These are phyloP conservation scores for Chitala chitala DNA, from an alignment of 2,113 vertebrate genomes.

Conservation along the genomic window DNA sequence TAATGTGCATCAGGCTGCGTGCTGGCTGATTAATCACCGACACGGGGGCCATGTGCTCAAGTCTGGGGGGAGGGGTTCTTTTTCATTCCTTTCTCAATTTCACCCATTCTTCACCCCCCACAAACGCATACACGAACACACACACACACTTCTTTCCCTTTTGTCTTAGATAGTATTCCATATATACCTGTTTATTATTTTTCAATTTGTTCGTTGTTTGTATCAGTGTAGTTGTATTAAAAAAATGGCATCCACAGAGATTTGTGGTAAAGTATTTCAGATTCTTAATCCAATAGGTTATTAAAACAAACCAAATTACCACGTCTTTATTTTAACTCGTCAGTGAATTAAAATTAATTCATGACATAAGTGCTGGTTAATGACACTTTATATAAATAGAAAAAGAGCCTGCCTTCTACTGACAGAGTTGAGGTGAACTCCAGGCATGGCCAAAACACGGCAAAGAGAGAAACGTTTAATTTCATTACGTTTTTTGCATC, in stretches of 20 bases:
- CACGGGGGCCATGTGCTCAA: slow-evolving; percentile 70
- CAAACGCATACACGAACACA: slow-evolving; percentile 14
- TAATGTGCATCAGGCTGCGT: slow-evolving; percentile 93
- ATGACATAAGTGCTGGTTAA: slow-evolving; percentile 1
- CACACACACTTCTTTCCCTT: slow-evolving; percentile 33
- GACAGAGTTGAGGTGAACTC: background rate
- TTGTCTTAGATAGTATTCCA: background rate
- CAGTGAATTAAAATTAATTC: slow-evolving; percentile 17
- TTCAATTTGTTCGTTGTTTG: background rate
- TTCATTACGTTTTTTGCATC: slow-evolving; percentile 12
- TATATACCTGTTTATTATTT: background rate
- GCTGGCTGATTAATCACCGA: slow-evolving; percentile 93
- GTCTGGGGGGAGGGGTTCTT: slow-evolving; percentile 65
- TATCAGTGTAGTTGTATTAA: background rate
- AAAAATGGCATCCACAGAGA: background rate
- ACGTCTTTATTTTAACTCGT: slow-evolving; percentile 25
- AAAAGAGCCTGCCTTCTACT: background rate
- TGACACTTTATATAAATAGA: slow-evolving; percentile 21
- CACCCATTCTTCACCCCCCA: slow-evolving; percentile 70
- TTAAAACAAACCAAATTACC: slow-evolving; percentile 19
- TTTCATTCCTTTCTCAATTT: slow-evolving; percentile 60
- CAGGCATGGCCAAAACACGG: background rate
- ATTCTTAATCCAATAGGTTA: slow-evolving; percentile 19
- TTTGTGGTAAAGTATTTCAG: slow-evolving; percentile 3
- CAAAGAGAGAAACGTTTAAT: background rate